Evolutionary conservation across 1,140 invertebrate genomes (phyloP), one percentile per base, ranked within the genome.

Genomic region (Apis cerana): DNA sequence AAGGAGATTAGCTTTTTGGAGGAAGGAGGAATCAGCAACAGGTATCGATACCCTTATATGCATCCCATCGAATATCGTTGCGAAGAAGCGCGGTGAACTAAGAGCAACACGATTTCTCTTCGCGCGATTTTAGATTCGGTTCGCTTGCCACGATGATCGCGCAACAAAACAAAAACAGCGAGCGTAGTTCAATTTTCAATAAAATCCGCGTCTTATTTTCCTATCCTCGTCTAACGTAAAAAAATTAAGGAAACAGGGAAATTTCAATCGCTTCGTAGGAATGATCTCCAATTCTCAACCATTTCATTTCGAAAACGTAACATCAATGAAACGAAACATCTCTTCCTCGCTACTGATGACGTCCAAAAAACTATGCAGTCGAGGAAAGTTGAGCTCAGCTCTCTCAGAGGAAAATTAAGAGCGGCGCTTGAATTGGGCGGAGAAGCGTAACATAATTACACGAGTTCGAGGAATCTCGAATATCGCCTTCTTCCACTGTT

Each of bases 381-480:
- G 1, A 1, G 5, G 33, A 33, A 33, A 43, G 33, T 43, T 43
- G 21, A n/a, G n/a, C n/a, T n/a, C n/a, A n/a, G n/a, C n/a, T n/a
- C n/a, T n/a, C n/a, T n/a, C n/a, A n/a, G n/a, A n/a, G 13, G 85
- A 85, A 76, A 89, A 89, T 88, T 88, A 88, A 83, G 82, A 13
- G 1, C 69, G 65, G 71, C 80, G 64, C 82, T 74, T 2, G 61
- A 43, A 43, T 50, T 48, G 65, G 75, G 67, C 50, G 59, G 75
- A 67, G 50, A 59, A 82, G 52, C 80, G 72, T 62, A 79, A 27
- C 59, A 54, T 52, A 58, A 23, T 83, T 72, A 76, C 50, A 19
- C 70, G 48, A 12, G 48, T 43, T 43, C 33, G 5, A 43, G 33
- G 33, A 7, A 43, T 43, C 33, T 33, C 33, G 33, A 7, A 27